A percentile compares a stretch with the other conserved stretches of the same genome.
Evolutionary conservation across 2,888 invertebrate genomes (phyloP).

Genomic region (Mesopsocus fuscifrons): DNA sequence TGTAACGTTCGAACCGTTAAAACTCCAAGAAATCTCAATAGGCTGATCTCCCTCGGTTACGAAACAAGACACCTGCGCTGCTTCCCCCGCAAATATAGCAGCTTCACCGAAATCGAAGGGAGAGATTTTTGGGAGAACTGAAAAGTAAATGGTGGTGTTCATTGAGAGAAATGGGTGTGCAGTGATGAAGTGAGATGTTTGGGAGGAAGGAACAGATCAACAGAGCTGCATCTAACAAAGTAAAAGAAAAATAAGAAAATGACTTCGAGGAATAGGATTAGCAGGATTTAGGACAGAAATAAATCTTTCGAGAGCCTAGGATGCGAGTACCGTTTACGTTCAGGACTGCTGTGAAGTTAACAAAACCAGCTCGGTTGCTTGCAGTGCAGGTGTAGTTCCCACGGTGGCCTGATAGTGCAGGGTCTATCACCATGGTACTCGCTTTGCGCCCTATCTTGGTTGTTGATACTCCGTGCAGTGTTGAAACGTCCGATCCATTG

Average conservation of each 20-base stretch:
- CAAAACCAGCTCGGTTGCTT: slow-evolving; percentile 42
- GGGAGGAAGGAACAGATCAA: slow-evolving; percentile 16
- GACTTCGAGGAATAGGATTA: not conserved
- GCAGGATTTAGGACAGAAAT: slow-evolving; percentile 2
- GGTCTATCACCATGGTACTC: slow-evolving; percentile 28
- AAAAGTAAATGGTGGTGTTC: slow-evolving; percentile 17
- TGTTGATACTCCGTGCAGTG: slow-evolving; percentile 20
- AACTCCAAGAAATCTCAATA: slow-evolving; percentile 21
- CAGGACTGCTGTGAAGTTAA: slow-evolving; percentile 40
- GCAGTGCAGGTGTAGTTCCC: slow-evolving; percentile 55
- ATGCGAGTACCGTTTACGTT: slow-evolving; percentile 42
- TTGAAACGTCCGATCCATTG: slow-evolving; percentile 26
- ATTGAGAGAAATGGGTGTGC: slow-evolving; percentile 2
- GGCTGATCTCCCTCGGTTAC: slow-evolving; percentile 22
- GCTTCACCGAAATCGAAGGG: slow-evolving; percentile 18
- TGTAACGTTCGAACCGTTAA: slow-evolving; percentile 15
- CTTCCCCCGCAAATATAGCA: slow-evolving; percentile 18
- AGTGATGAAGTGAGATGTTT: slow-evolving; percentile 16
- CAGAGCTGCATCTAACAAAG: slow-evolving; percentile 2
- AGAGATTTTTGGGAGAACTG: slow-evolving; percentile 62
- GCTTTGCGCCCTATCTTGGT: slow-evolving; percentile 28
- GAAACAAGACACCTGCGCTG: slow-evolving; percentile 21
- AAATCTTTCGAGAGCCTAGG: slow-evolving; percentile 11
- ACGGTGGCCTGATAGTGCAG: slow-evolving; percentile 46
- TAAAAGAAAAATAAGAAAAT: slow-evolving; percentile 4